Evolutionary conservation across 2,113 vertebrate genomes (phyloP).

Genomic region (Sapayoa aenigma): DNA sequence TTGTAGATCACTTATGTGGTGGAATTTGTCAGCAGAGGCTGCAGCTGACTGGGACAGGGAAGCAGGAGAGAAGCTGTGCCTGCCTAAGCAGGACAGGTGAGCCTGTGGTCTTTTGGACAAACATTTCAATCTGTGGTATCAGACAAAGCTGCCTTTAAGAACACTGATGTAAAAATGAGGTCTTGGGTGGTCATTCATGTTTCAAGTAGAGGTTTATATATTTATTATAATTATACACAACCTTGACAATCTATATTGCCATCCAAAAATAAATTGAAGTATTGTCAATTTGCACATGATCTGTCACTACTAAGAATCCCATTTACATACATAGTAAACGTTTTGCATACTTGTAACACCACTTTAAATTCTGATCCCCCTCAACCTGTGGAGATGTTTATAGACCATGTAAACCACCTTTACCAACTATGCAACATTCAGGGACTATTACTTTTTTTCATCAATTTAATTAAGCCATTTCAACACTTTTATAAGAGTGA

Average conservation of each 20-base stretch:
- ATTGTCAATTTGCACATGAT: slow-evolving; percentile 56
- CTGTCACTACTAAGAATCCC: slow-evolving; percentile 48
- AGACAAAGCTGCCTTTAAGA: not conserved
- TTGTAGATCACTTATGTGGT: rapidly evolving
- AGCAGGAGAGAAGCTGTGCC: not conserved
- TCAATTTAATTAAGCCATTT: not conserved
- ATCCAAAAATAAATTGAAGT: slow-evolving; percentile 64
- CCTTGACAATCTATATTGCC: slow-evolving; percentile 59
- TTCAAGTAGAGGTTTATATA: slow-evolving; percentile 60
- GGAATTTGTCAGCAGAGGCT: not conserved
- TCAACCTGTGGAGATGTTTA: not conserved
- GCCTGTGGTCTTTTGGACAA: not conserved
- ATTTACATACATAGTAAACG: slow-evolving; percentile 56
- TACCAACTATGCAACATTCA: slow-evolving; percentile 20
- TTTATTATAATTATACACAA: slow-evolving; percentile 72
- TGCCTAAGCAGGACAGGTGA: not conserved
- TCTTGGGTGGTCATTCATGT: not conserved
- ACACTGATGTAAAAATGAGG: slow-evolving; percentile 7
- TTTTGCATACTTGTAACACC: slow-evolving; percentile 58
- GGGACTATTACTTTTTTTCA: not conserved
- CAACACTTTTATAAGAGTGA: not conserved
- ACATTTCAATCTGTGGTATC: not conserved
- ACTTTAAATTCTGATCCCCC: not conserved
- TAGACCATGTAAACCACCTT: not conserved
- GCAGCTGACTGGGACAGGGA: not conserved